Percentiles rank a stretch among this genome's conserved stretches.
phyloP scores from a whole-genome alignment of 2,888 invertebrate species.

The Xylophagus ater region DNA sequence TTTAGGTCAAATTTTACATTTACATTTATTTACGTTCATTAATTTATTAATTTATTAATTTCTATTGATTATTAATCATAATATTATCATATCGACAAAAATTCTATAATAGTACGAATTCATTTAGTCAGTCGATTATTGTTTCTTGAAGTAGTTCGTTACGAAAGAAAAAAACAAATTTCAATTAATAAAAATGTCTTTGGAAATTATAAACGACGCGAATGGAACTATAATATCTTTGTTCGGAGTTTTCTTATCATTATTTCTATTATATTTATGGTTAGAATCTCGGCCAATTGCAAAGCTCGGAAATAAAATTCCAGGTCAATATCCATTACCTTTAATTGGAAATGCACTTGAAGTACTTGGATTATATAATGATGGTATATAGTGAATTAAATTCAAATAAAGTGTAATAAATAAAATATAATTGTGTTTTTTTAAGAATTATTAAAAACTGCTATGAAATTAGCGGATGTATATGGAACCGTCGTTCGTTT shows the following conservation, averaged over 20 bases:
- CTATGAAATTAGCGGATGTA: constrained; percentile 41
- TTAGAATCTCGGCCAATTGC: constrained; percentile 43
- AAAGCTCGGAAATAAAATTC: constrained; percentile 54
- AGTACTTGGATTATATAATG: constrained; percentile 49
- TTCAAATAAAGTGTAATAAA: not conserved
- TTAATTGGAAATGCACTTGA: constrained; percentile 59
- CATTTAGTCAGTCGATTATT: too few relatives aligned
- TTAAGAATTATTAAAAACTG: constrained; percentile 46
- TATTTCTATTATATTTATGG: constrained; percentile 39
- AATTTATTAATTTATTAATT: too few relatives aligned
- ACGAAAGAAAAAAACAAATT: too few relatives aligned
- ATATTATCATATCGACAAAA: too few relatives aligned
- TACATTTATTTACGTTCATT: too few relatives aligned
- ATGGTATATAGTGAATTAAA: constrained; percentile 40
- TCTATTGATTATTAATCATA: too few relatives aligned
- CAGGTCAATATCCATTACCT: constrained; percentile 54
- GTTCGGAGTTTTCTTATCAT: constrained; percentile 29
- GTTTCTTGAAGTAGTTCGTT: too few relatives aligned
- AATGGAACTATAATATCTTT: constrained; percentile 26
- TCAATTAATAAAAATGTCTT: too few relatives aligned
- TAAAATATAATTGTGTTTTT: not conserved
- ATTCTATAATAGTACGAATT: too few relatives aligned
- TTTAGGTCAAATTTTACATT: too few relatives aligned
- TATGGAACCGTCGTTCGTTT: constrained; percentile 46
- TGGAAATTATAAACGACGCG: too few relatives aligned